phyloP scores from a whole-genome alignment of 2,797 vertebrate genomes.

The Sphenopsis melanotis region DNA sequence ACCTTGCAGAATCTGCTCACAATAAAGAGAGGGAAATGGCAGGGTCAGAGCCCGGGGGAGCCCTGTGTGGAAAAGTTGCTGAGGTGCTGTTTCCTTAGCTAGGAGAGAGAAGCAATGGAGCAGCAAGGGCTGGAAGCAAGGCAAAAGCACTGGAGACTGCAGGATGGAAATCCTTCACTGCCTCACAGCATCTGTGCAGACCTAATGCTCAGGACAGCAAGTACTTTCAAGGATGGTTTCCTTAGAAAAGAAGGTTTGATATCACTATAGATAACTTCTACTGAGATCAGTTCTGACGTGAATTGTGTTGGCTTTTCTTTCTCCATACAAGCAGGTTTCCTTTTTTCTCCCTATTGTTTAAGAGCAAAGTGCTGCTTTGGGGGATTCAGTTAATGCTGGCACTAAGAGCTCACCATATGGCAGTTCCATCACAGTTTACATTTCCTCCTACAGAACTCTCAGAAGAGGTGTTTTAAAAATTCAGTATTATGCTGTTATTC shows the following conservation, averaged over 20 bases:
- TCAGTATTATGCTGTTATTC: background rate
- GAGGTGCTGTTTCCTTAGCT: background rate
- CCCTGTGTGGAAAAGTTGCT: background rate
- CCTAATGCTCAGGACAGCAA: background rate
- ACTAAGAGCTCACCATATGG: background rate
- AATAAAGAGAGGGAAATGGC: accelerated
- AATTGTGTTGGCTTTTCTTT: background rate
- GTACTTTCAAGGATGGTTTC: background rate
- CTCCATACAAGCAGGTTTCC: background rate
- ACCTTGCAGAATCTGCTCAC: background rate
- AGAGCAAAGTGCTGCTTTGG: background rate
- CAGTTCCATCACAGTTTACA: background rate
- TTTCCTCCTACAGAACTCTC: background rate
- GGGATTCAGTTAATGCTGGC: background rate
- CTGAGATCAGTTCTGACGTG: background rate
- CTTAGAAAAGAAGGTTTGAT: background rate
- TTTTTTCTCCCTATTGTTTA: background rate
- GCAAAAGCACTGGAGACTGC: background rate
- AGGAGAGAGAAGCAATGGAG: background rate
- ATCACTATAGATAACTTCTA: background rate
- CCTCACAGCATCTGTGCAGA: background rate
- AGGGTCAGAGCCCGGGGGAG: background rate
- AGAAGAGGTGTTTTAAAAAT: background rate
- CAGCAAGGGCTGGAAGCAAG: background rate
- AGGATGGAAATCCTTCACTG: background rate